A percentile compares a stretch with the other conserved stretches of the same genome.
Conservation (phyloP, 2,888 invertebrate genomes). For the Euspilapteryx auroguttella region DNA sequence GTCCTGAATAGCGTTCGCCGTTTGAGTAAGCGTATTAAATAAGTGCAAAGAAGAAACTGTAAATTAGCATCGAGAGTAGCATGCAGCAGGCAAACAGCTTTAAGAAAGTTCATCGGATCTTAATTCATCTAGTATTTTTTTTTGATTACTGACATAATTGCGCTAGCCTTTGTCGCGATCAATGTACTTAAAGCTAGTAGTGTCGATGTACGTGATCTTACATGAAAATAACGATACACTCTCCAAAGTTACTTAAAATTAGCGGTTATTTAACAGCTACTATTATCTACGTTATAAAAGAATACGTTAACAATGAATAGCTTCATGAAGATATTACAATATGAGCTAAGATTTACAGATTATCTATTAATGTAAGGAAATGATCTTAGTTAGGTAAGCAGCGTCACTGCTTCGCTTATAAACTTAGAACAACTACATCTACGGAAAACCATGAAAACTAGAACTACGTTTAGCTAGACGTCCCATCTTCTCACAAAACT, state of each 20-base stretch:
- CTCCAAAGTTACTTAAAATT: too few relatives aligned
- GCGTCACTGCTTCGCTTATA: slow-evolving; percentile 28
- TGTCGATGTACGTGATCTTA: too few relatives aligned
- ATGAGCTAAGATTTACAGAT: slow-evolving; percentile 26
- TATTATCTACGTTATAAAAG: too few relatives aligned
- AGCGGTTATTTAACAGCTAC: too few relatives aligned
- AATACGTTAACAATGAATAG: too few relatives aligned
- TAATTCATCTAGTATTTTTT: too few relatives aligned
- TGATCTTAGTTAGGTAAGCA: slow-evolving; percentile 22
- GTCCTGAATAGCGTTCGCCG: slow-evolving; percentile 15
- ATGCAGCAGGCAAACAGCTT: slow-evolving; percentile 55
- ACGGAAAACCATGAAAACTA: slow-evolving; percentile 14
- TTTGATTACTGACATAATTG: too few relatives aligned
- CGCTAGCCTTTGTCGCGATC: too few relatives aligned
- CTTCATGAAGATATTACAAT: slow-evolving; percentile 21
- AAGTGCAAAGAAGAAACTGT: slow-evolving; percentile 23
- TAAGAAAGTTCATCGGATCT: too few relatives aligned
- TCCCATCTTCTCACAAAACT: slow-evolving; percentile 54
- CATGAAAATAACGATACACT: too few relatives aligned
- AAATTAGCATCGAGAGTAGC: slow-evolving; percentile 24
- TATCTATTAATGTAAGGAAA: slow-evolving; percentile 20
- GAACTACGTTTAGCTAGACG: slow-evolving; percentile 34
- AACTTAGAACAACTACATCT: too few relatives aligned
- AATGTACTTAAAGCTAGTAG: slow-evolving; percentile 22
- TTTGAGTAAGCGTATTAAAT: slow-evolving; percentile 21